Percentiles rank a stretch among this genome's conserved stretches.
phyloP scores from a whole-genome alignment of 2,888 invertebrate species.

The Thysanoteuthis rhombus region DNA sequence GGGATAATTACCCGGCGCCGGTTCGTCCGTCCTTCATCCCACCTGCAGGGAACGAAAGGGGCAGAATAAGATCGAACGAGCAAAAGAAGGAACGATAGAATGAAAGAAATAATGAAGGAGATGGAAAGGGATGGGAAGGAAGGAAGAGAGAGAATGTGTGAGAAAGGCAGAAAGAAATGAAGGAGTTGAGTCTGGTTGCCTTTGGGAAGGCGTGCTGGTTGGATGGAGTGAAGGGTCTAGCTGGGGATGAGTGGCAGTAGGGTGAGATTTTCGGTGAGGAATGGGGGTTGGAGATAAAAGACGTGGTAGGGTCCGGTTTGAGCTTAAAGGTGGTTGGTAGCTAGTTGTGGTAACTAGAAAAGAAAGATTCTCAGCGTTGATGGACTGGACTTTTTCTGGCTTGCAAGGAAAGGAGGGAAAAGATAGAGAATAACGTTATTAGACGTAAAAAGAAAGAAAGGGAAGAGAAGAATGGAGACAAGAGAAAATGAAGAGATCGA shows the following conservation, averaged over 20 bases:
- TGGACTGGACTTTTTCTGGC: no score
- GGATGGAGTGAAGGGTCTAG: background rate
- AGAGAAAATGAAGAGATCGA: no score
- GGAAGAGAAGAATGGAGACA: no score
- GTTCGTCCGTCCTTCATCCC: background rate
- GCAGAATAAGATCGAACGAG: background rate
- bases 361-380: background rate
- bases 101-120: background rate
- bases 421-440: no score
- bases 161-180: background rate
- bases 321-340: background rate
- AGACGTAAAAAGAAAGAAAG: no score
- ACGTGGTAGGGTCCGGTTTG: background rate
- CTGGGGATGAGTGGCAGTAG: background rate
- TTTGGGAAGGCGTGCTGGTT: background rate
- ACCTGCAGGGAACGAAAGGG: background rate
- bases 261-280: background rate
- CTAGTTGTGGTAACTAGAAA: background rate
- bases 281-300: background rate
- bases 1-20: conserved; percentile 12
- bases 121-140: background rate
- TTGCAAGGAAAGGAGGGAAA: background rate
- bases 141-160: no score
- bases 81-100: background rate
- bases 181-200: background rate